Base-by-base conservation (phyloP, 2,888 invertebrate genomes). In the Cetonia aurata region DNA sequence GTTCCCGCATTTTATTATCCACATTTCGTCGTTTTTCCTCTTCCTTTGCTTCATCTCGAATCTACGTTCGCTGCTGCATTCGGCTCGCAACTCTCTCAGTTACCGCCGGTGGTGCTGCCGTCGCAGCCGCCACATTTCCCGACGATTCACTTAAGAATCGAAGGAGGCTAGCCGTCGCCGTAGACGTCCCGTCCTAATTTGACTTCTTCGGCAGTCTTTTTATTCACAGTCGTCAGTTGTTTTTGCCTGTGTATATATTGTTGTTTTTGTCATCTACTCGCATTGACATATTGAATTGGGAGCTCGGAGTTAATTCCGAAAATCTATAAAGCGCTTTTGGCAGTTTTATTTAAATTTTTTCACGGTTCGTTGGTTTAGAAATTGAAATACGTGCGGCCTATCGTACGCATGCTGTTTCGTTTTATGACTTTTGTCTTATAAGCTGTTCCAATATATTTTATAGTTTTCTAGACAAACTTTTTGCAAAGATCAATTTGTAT, bases 161-260 rank as follows among this genome's bases (percentile, higher is more conserved):
- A 50, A 65, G 37, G 37, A 33, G 25, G 10, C 46, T 19, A 48
- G 57, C 17, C 69, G 71, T 67, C 67, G 65, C 73, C 72, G 72
- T 70, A 72, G 37, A 37, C 37, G 37, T 37, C 37, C 37, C 37
- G 37, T 72, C 67, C 74, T 75, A 75, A 76, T 75, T 75, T 72
- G 69, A 73, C 60, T 74, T 50, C 52, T 46, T 76, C 75, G 75
- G 70, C 74, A 74, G 71, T 73, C 70, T 59, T 73, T 55, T 72
- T 73, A 60, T 69, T 68, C 67, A 59, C 48, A 57, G 46, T 60
- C 60, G 46, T 60, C 60, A 46, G 60, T 72, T 72, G 46, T 70
- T 72, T 62, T 67, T 67, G 31, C 15, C 59, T 57, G 60, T 60
- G 46, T 56, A 56, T 55, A 13, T 48, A 60, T 60, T 46, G 25